Base-by-base conservation (phyloP, 2,888 invertebrate species). In the Lasioglossum malachurum region DNA sequence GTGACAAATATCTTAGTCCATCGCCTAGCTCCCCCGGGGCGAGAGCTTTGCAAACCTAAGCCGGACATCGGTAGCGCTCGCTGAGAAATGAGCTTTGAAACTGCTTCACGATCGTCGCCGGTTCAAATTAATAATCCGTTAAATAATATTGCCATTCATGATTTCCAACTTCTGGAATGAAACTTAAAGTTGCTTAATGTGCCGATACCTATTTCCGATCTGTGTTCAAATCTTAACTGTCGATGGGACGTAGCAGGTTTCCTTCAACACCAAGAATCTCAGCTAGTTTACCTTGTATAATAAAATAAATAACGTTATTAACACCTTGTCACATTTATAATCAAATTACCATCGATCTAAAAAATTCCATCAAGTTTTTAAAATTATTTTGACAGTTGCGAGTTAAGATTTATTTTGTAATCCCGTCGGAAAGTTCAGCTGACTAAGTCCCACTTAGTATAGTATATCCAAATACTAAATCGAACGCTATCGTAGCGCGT, bases 1-100 rank as follows among this genome's bases (percentile, higher is more conserved):
- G 92, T 94, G 94, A 95, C 94, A 95, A 95, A 95, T 94, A 93
- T 94, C 93, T 93, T 93, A 86, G 92, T 89, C 89, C 88, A 86
- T 84, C 85, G 84, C 75, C 82, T 53, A 53, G 75, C 75, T 72
- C 89, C 87, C 90, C 90, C 90, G 88, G 84, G 78, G 89, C 53
- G 88, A 78, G 49, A 74, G 90, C 86, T 91, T 86, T 82, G 89
- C 90, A 87, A 89, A 92, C 92, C 94, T 94, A 93, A 93, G 94
- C 93, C 91, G 94, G 94, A 94, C 94, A 94, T 92, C 89, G 93
- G 91, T 92, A 91, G 89, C 89, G 80, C 64, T 38, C 46, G 27
- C 53, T 83, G 64, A n/a, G 74, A 78, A 80, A 80, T 46, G 67
- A 67, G 35, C 19, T 67, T 67, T 7, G 35, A 67, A 67, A 67